These are phyloP conservation scores for Anneissia japonica DNA, from an alignment of 35 echinoderm and acorn worm species.

Conservation along the genomic window DNA sequence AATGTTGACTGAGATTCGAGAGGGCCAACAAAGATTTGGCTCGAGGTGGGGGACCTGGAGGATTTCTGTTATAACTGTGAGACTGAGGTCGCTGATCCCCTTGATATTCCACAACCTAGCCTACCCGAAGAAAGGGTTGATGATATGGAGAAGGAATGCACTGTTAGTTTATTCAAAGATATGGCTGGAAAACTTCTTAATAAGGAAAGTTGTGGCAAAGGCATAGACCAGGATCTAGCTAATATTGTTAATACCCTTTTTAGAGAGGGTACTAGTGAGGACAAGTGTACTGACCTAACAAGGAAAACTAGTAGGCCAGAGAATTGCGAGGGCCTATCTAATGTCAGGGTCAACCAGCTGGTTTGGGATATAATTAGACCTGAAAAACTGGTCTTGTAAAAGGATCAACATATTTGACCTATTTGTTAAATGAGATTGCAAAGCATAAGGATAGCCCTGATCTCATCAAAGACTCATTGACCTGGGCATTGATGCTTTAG, in stretches of 20 bases:
- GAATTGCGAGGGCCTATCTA: neutral
- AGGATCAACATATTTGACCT: neutral
- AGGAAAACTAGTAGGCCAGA: neutral
- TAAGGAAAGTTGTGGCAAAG: neutral
- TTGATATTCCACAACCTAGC: neutral
- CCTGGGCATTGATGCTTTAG: neutral
- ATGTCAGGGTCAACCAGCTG: neutral
- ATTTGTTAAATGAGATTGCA: neutral
- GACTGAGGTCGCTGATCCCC: neutral
- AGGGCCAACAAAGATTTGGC: neutral
- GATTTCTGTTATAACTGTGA: neutral
- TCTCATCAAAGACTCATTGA: neutral
- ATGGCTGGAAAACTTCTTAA: neutral
- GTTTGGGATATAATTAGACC: neutral
- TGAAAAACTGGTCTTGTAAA: neutral
- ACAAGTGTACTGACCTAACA: neutral
- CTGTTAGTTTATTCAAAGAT: conserved; percentile 1
- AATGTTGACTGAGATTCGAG: neutral
- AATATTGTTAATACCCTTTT: conserved; percentile 4
- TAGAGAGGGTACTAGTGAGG: conserved; percentile 5
- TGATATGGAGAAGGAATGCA: neutral
- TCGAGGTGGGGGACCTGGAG: neutral
- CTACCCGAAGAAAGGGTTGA: neutral
- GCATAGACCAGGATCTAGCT: neutral
- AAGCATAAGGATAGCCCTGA: neutral